Base-by-base conservation (phyloP, 2,888 invertebrate genomes). In the Lagria hirta region DNA sequence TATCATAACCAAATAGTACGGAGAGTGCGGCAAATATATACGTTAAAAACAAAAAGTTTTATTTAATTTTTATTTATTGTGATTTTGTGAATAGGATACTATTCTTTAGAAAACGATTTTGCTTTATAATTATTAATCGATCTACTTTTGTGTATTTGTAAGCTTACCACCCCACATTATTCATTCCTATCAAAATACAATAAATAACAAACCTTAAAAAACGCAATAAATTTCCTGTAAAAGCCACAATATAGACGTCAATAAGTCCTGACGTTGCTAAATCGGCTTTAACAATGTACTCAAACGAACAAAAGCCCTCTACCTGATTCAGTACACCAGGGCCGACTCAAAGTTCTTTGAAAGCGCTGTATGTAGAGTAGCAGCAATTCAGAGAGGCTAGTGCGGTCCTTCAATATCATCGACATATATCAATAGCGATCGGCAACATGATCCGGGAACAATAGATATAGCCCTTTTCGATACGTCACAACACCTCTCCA, bases 401-500 rank as follows among this genome's bases (percentile, higher is more conserved):
- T 41, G 21, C 22, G 42, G 45, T 10, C 32, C 29, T 42, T 20
- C 8, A 60, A 58, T 51, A 55, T 57, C 52, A 61, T 62, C 64
- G 59, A 62, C n/a, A 24, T 62, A 61, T 55, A 63, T 65, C 64
- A 63, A 64, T 63, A 60, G 52, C 48, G 59, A 65, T 62, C 58
- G 59, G 62, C 54, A 51, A 51, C 54, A 56, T 58, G 54, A 63
- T 62, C 62, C 64, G 52, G 32, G 51, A 47, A 65, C 61, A 65
- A 66, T 62, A 46, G 48, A 30, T 27, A 37, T 36, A 48, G 53
- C 58, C 65, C 66, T 43, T 60, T 57, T 43, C 48, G 49, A 51
- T 57, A 65, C 64, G 62, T 66, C 68, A 65, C 58, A 66, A 68
- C 68, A 68, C 67, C 68, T 68, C 68, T 67, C 61, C 54, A 65